phyloP scores from a whole-genome alignment of 2,888 invertebrate genomes.

The Biston betularia region DNA sequence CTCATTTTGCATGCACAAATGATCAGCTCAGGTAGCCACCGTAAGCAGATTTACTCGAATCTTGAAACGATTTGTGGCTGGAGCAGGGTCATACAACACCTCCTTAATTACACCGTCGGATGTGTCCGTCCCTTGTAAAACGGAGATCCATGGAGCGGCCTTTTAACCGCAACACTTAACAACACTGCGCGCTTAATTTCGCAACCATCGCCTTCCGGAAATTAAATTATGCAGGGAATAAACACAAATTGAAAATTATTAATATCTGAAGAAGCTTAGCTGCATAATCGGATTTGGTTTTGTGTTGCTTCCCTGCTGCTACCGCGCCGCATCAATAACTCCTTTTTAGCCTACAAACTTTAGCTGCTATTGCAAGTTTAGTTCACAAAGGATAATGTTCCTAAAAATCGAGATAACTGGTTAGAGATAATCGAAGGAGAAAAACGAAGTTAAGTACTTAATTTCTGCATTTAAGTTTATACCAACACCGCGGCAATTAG shows the following conservation, averaged over 20 bases:
- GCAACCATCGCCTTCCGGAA: constrained; percentile 26
- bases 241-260: constrained; percentile 25
- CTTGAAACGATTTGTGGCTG: constrained; percentile 46
- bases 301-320: constrained; percentile 6
- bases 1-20: constrained; percentile 25
- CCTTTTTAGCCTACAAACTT: not conserved
- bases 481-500: constrained; percentile 18
- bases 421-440: not conserved
- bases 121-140: constrained; percentile 43
- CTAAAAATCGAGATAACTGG: no score
- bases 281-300: constrained; percentile 19
- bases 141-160: constrained; percentile 33
- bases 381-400: no score
- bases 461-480: constrained; percentile 3
- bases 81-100: constrained; percentile 43
- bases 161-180: constrained; percentile 42
- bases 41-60: constrained; percentile 39
- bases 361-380: not conserved
- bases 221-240: constrained; percentile 30
- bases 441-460: constrained; percentile 3
- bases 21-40: constrained; percentile 33
- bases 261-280: constrained; percentile 23
- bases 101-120: constrained; percentile 44
- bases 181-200: constrained; percentile 32
- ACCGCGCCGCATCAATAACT: not conserved